These are phyloP conservation scores for Dusona sp. DNA, from an alignment of 2,888 invertebrate genomes.

Conservation along the genomic window DNA sequence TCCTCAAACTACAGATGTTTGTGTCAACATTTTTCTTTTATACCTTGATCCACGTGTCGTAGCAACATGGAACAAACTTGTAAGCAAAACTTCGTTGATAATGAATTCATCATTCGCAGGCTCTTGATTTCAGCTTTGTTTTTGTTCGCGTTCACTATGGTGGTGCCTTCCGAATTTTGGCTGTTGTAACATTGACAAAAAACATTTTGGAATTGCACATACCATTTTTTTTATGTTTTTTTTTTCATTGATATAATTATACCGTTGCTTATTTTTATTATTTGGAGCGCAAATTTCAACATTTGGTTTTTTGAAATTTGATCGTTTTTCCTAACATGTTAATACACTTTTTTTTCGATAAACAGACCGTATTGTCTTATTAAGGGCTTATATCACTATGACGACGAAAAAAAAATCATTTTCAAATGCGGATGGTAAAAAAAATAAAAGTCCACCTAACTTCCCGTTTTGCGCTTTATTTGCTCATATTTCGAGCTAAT, in stretches of 20 bases:
- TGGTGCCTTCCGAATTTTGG: constrained; percentile 73
- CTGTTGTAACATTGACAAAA: constrained; percentile 68
- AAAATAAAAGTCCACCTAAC: too few relatives aligned
- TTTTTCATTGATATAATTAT: neutral
- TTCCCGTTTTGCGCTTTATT: too few relatives aligned
- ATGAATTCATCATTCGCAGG: constrained; percentile 75
- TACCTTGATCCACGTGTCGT: constrained; percentile 81
- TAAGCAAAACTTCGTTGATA: constrained; percentile 81
- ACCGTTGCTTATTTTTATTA: too few relatives aligned
- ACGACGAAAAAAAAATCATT: too few relatives aligned
- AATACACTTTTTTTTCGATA: neutral
- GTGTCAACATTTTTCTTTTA: neutral
- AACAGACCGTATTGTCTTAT: too few relatives aligned
- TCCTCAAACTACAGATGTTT: too few relatives aligned
- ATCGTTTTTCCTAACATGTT: neutral
- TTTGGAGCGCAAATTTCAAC: too few relatives aligned
- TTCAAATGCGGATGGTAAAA: too few relatives aligned
- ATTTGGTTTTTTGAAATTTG: neutral
- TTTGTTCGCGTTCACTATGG: constrained; percentile 74
- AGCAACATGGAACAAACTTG: constrained; percentile 81
- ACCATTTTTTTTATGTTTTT: neutral
- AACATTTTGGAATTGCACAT: neutral
- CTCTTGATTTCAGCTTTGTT: constrained; percentile 72
- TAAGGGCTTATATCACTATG: too few relatives aligned
- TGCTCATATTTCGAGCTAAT: too few relatives aligned